Evolutionary conservation across 2,888 invertebrate species (phyloP).

Genomic region (Resseliella maxima): DNA sequence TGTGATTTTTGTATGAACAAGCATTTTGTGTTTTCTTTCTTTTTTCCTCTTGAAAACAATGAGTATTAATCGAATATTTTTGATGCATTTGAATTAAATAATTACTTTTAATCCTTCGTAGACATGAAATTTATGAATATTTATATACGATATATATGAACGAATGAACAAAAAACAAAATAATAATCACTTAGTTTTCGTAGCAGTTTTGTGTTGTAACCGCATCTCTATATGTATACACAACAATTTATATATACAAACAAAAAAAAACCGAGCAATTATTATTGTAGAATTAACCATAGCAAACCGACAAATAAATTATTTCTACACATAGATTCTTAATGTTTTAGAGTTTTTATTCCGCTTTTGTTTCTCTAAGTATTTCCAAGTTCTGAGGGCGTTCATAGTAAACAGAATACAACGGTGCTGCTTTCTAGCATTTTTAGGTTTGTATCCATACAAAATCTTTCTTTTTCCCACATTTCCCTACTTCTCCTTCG

Average conservation of each 20-base stretch:
- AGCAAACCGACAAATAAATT: conserved; percentile 18
- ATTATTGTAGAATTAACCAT: conserved; percentile 8
- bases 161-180: no score
- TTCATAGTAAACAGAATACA: no score
- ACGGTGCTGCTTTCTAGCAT: no score
- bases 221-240: conserved; percentile 9
- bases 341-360: no score
- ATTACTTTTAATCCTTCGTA: conserved; percentile 27
- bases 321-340: conserved; percentile 53
- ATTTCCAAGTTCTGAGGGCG: no score
- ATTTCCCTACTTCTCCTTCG: no score
- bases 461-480: no score
- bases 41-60: background rate
- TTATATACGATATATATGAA: no score
- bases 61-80: conserved; percentile 4
- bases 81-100: background rate
- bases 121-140: background rate
- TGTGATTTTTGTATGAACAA: conserved; percentile 24
- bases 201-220: conserved; percentile 37
- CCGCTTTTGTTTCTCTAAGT: no score
- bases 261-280: background rate
- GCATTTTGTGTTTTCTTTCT: background rate
- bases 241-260: conserved; percentile 27
- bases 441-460: no score
- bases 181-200: conserved; percentile 6